Conservation (phyloP, 2,797 vertebrate genomes). For the Smutsia temminckii region DNA sequence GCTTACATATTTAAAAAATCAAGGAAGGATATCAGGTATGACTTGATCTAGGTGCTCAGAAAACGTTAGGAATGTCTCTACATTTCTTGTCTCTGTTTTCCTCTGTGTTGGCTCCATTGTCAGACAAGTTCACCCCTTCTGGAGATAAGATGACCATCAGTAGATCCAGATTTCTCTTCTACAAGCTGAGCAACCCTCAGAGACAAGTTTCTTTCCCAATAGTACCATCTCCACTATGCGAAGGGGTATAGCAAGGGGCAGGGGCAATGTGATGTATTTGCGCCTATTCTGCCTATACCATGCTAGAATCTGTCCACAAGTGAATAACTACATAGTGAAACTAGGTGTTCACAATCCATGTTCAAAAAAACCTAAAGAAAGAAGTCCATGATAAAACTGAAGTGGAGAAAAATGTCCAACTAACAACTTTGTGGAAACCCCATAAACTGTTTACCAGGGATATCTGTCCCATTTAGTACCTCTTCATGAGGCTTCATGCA, state of each 20-base stretch:
- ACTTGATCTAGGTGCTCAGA: background rate
- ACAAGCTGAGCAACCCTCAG: background rate
- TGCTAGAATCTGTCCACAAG: background rate
- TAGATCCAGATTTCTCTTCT: background rate
- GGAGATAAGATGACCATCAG: background rate
- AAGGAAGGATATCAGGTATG: background rate
- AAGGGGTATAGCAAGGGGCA: background rate
- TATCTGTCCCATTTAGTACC: background rate
- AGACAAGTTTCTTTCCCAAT: background rate
- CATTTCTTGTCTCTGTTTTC: background rate
- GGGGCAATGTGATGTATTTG: accelerated
- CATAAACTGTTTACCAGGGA: no score
- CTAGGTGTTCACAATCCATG: accelerated
- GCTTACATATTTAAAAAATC: background rate
- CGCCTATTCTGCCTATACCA: background rate
- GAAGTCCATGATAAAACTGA: background rate
- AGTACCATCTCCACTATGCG: accelerated
- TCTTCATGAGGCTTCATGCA: background rate
- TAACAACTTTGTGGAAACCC: background rate
- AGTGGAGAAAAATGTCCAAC: background rate
- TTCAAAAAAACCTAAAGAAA: background rate
- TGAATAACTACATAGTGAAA: background rate
- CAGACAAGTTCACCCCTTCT: background rate
- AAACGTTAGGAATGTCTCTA: background rate
- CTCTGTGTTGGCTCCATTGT: background rate